A percentile compares a stretch with the other conserved stretches of the same genome.
phyloP scores from a whole-genome alignment of 2,113 vertebrate genomes.

The Gymnarchus niloticus region DNA sequence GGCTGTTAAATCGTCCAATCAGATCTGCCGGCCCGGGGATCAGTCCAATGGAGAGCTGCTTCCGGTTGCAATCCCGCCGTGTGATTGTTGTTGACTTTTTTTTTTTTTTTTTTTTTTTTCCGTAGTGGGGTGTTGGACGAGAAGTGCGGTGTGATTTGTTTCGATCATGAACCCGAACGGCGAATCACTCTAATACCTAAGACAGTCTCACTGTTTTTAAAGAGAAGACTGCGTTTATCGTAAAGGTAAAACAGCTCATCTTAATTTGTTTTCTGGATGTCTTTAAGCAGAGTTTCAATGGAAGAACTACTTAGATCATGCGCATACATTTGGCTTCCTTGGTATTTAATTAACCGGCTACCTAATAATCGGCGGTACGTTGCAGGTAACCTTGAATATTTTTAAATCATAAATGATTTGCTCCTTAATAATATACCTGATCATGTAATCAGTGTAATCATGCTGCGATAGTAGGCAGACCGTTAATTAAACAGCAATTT shows the following conservation, averaged over 20 bases:
- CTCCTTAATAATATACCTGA: background rate
- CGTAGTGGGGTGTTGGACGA: background rate
- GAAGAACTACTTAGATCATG: background rate
- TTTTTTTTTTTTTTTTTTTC: background rate
- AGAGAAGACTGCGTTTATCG: background rate
- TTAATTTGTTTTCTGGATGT: background rate
- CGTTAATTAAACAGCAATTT: background rate
- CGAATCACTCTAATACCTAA: background rate
- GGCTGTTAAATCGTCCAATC: constrained; percentile 37
- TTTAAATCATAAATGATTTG: background rate
- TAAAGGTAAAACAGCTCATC: background rate
- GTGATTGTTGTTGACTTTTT: constrained; percentile 16
- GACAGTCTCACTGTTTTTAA: background rate
- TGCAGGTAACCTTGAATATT: background rate
- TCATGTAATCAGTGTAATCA: background rate
- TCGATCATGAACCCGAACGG: background rate
- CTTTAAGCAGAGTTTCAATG: background rate
- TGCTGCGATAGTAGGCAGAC: background rate
- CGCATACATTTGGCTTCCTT: background rate
- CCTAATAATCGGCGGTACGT: background rate
- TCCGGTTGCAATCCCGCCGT: background rate
- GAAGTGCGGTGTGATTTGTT: background rate
- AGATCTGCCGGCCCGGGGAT: background rate
- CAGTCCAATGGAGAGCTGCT: background rate
- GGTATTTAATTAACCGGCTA: background rate